Evolutionary conservation across 2,797 vertebrate species (phyloP).

Genomic region (Microctenopoma steveboyesi): DNA sequence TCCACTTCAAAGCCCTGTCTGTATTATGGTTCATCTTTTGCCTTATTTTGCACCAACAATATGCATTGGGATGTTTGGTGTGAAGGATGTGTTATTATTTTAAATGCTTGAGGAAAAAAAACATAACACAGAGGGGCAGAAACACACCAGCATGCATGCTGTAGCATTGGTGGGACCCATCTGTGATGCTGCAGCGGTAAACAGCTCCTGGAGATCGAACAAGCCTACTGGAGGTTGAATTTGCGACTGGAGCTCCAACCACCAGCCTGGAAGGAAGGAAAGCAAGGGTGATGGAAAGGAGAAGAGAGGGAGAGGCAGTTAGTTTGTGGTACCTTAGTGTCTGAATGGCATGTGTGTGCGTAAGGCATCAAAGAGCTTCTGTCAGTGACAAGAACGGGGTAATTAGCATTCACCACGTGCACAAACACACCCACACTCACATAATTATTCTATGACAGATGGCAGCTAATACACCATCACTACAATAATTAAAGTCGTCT

Average conservation of each 20-base stretch:
- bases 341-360: slow-evolving; percentile 61
- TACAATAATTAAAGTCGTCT: background rate
- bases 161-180: slow-evolving; percentile 75
- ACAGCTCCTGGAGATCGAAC: slow-evolving; percentile 87
- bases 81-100: too few species aligned
- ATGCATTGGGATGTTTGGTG: too few species aligned
- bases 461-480: background rate
- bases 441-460: slow-evolving; percentile 10
- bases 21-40: too few species aligned
- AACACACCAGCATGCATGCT: slow-evolving; percentile 87
- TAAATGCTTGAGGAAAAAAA: background rate
- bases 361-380: slow-evolving; percentile 61
- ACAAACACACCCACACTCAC: slow-evolving; percentile 18
- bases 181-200: slow-evolving; percentile 86
- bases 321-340: slow-evolving; percentile 43
- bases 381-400: slow-evolving; percentile 46
- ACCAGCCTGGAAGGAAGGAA: slow-evolving; percentile 85
- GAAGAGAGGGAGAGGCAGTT: slow-evolving; percentile 15
- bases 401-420: slow-evolving; percentile 54
- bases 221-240: slow-evolving; percentile 65
- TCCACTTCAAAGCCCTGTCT: too few species aligned
- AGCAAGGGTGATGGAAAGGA: background rate
- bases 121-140: slow-evolving; percentile 8
- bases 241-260: slow-evolving; percentile 89
- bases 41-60: too few species aligned